Evolutionary conservation across 53 echinoderm and acorn worm species (phyloP).

Genomic region (Patiria pectinifera): DNA sequence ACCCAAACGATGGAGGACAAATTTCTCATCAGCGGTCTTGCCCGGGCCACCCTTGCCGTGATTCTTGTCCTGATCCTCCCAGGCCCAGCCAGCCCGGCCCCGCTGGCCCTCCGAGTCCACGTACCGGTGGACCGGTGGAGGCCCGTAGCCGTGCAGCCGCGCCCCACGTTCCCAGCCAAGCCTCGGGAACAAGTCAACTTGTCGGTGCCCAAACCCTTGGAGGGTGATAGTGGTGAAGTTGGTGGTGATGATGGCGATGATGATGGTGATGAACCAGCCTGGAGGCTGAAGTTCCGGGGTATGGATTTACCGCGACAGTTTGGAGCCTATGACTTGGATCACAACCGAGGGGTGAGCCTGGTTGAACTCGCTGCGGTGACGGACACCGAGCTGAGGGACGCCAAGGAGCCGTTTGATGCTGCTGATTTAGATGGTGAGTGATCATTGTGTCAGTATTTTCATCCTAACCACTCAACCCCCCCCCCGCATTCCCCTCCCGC

Average conservation of each 20-base stretch:
- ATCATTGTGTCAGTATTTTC: background rate
- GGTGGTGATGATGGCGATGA: background rate
- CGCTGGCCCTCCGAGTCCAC: conserved; percentile 42
- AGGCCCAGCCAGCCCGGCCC: conserved; percentile 24
- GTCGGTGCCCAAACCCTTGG: background rate
- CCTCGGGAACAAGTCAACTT: background rate
- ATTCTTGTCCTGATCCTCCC: conserved; percentile 16
- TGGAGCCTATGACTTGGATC: conserved; percentile 53
- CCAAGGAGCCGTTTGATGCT: conserved; percentile 54
- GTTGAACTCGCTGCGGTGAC: conserved; percentile 55
- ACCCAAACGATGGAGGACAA: conserved; percentile 3
- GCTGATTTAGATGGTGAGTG: conserved; percentile 61
- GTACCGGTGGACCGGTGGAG: conserved; percentile 29
- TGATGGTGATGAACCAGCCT: background rate
- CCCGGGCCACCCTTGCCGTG: conserved; percentile 28
- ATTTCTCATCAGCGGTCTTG: conserved; percentile 7
- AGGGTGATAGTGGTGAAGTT: background rate
- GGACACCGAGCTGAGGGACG: conserved; percentile 47
- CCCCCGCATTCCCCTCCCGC: background rate
- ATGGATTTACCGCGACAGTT: conserved; percentile 49
- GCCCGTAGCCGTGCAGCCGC: background rate
- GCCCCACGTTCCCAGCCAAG: background rate
- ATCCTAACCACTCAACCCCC: too few species aligned
- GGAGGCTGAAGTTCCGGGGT: conserved; percentile 34
- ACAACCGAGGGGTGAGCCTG: conserved; percentile 52